Evolutionary conservation across 2,113 vertebrate genomes (phyloP).

Genomic region (Microcebus ravelobensis): DNA sequence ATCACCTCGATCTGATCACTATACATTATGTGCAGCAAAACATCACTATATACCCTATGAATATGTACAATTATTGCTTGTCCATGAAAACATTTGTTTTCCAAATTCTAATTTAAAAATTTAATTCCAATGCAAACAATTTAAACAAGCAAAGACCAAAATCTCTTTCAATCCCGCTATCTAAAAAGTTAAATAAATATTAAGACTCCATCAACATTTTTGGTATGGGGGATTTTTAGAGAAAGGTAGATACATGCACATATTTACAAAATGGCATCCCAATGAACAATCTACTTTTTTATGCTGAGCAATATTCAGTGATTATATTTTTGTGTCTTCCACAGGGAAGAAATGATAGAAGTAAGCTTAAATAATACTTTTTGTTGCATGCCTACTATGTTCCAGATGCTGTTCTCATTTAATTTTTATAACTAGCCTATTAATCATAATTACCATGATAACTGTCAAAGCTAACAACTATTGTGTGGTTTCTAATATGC

Average conservation of each 20-base stretch:
- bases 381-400: background rate
- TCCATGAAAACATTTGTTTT: background rate
- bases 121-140: background rate
- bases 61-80: too few relatives aligned
- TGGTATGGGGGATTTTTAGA: background rate
- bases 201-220: slow-evolving; percentile 32
- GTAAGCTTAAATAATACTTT: background rate
- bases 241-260: background rate
- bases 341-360: background rate
- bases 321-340: background rate
- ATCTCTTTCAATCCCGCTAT: background rate
- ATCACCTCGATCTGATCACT: too few relatives aligned
- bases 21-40: too few relatives aligned
- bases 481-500: too few relatives aligned
- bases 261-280: background rate
- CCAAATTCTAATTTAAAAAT: background rate
- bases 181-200: background rate
- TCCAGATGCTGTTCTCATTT: background rate
- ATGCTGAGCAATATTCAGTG: background rate
- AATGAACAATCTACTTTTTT: background rate
- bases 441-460: background rate
- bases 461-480: background rate
- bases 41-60: too few relatives aligned
- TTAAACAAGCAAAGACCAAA: background rate
- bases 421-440: background rate